phyloP scores from a whole-genome alignment of 2,888 invertebrate species.

The Campaea margaritaria region DNA sequence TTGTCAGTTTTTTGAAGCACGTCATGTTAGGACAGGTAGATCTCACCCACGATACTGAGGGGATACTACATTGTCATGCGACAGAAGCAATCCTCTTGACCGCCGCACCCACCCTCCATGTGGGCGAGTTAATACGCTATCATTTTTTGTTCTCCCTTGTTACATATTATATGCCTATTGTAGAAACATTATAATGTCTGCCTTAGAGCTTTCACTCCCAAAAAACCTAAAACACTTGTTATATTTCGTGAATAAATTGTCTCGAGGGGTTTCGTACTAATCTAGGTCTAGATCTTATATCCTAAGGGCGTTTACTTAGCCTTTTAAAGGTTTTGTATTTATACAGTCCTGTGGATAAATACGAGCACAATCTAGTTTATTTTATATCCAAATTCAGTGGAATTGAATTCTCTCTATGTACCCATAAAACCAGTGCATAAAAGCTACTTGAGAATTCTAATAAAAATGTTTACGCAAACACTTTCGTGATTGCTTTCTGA shows the following conservation, averaged over 20 bases:
- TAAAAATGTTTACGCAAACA: constrained; percentile 60
- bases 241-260: background rate
- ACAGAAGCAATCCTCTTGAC: too few relatives aligned
- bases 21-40: too few relatives aligned
- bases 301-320: constrained; percentile 18
- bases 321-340: constrained; percentile 58
- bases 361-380: constrained; percentile 64
- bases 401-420: constrained; percentile 59
- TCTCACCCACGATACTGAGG: too few relatives aligned
- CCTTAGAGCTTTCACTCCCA: background rate
- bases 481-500: constrained; percentile 43
- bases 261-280: too few relatives aligned
- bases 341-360: constrained; percentile 57
- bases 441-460: constrained; percentile 51
- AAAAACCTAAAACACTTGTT: background rate
- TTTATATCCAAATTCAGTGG: constrained; percentile 58
- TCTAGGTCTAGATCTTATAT: too few relatives aligned
- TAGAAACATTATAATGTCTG: too few relatives aligned
- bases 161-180: too few relatives aligned
- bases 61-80: too few relatives aligned
- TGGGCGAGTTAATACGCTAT: too few relatives aligned
- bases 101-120: too few relatives aligned
- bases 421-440: constrained; percentile 57
- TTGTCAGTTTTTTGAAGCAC: too few relatives aligned
- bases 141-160: too few relatives aligned